A percentile compares a stretch with the other conserved stretches of the same genome.
Evolutionary conservation across 2,113 vertebrate genomes (phyloP).

Genomic region (Vimba vimba): DNA sequence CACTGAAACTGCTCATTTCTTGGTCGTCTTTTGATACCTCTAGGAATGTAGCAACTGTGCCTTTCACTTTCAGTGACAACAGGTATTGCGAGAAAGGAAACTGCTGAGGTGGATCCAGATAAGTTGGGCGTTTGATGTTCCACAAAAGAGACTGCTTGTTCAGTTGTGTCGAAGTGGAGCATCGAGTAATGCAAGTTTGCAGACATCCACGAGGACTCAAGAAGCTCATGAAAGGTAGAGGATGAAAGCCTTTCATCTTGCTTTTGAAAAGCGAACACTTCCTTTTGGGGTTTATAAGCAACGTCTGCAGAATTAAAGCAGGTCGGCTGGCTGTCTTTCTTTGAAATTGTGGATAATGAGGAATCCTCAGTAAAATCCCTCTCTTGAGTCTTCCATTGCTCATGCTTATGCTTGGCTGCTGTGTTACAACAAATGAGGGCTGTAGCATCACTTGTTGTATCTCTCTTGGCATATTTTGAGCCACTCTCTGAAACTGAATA

Average conservation of each 20-base stretch:
- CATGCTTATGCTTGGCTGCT: not conserved
- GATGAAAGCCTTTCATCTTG: conserved; percentile 22
- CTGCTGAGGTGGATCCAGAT: not conserved
- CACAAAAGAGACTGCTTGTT: not conserved
- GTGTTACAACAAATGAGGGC: not conserved
- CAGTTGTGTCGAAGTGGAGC: conserved; percentile 10
- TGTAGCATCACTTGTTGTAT: not conserved
- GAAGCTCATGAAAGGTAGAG: conserved; percentile 48
- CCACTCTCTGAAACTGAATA: not conserved
- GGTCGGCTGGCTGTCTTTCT: not conserved
- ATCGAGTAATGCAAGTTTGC: conserved; percentile 56
- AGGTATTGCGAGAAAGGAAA: not conserved
- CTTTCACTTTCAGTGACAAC: not conserved
- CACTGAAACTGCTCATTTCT: conserved; percentile 2
- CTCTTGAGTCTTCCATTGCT: not conserved
- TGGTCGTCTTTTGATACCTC: not conserved
- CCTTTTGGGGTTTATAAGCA: not conserved
- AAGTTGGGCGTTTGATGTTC: not conserved
- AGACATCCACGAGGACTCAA: conserved; percentile 61
- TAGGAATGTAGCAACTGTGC: not conserved
- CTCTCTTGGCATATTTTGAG: conserved; percentile 3
- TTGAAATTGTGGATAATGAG: conserved; percentile 19
- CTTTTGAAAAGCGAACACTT: not conserved
- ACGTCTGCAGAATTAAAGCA: not conserved
- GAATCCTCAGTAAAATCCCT: not conserved